Conservation (phyloP, 2,797 vertebrate species). For the Threskiornis aethiopicus region DNA sequence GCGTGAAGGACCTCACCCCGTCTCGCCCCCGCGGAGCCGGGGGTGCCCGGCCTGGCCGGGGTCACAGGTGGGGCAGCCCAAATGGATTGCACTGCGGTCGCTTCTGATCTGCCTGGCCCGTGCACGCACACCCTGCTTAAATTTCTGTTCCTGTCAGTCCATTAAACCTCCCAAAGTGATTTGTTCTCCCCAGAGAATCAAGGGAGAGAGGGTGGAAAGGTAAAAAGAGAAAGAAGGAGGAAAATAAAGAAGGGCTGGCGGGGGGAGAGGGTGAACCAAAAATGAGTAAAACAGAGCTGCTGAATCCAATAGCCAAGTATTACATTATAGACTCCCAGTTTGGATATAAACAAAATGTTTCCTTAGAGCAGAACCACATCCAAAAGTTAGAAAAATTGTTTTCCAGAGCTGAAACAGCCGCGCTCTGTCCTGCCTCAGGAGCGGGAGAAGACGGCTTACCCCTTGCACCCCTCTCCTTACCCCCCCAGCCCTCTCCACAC, state of each 20-base stretch:
- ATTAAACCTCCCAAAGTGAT: conserved; percentile 34
- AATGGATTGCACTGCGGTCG: not conserved
- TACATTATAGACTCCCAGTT: conserved; percentile 50
- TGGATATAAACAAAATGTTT: conserved; percentile 56
- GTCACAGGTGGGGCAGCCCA: conserved; percentile 69
- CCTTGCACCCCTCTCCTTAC: not conserved
- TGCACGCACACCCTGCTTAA: not conserved
- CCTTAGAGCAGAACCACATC: conserved; percentile 42
- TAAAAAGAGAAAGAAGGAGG: conserved; percentile 51
- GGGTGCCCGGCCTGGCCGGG: conserved; percentile 47
- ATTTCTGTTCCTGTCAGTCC: conserved; percentile 43
- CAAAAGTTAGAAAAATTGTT: conserved; percentile 46
- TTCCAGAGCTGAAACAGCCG: conserved; percentile 14
- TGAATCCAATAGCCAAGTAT: conserved; percentile 52
- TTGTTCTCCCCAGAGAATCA: conserved; percentile 30
- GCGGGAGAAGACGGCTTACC: not conserved
- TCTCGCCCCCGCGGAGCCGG: not conserved
- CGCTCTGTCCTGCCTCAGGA: not conserved
- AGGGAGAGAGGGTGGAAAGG: conserved; percentile 23
- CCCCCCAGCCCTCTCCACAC: fast-evolving
- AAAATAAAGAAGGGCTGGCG: not conserved
- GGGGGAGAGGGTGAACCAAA: not conserved
- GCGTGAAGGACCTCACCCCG: conserved; percentile 15
- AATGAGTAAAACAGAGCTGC: conserved; percentile 60
- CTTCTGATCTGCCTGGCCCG: conserved; percentile 1